Percentiles rank a stretch among this genome's conserved stretches.
phyloP scores from a whole-genome alignment of 2,888 invertebrate genomes.

The Linnaemya tessellans region DNA sequence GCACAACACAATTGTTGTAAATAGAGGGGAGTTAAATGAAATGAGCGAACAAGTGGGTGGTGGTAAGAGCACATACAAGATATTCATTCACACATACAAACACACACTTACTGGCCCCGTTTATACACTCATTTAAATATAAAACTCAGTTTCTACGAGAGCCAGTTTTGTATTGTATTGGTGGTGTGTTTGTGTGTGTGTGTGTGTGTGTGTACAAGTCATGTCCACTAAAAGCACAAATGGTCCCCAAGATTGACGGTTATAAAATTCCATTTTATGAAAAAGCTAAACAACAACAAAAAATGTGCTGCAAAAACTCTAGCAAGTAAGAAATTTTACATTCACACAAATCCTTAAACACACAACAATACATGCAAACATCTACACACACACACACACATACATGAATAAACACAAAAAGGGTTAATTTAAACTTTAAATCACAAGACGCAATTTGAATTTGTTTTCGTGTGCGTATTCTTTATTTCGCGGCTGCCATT shows the following conservation, averaged over 20 bases:
- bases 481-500: neutral
- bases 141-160: slow-evolving; percentile 26
- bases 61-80: slow-evolving; percentile 32
- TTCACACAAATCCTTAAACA: slow-evolving; percentile 14
- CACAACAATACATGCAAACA: neutral
- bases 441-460: neutral
- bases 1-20: slow-evolving; percentile 45
- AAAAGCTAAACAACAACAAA: slow-evolving; percentile 41
- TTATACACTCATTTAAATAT: slow-evolving; percentile 15
- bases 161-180: slow-evolving; percentile 19
- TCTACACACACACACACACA: slow-evolving; percentile 7
- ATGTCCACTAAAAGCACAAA: slow-evolving; percentile 71
- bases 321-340: slow-evolving; percentile 27
- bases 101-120: neutral
- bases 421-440: slow-evolving; percentile 63
- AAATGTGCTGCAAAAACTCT: neutral
- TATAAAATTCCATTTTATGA: slow-evolving; percentile 59
- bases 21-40: slow-evolving; percentile 49
- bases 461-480: neutral
- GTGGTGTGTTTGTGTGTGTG: neutral
- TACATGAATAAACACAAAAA: neutral
- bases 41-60: slow-evolving; percentile 43
- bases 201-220: slow-evolving; percentile 39
- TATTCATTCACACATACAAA: neutral
- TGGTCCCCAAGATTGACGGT: slow-evolving; percentile 66